phyloP scores from a whole-genome alignment of 2,888 invertebrate species.

The Chrysolina americana region DNA sequence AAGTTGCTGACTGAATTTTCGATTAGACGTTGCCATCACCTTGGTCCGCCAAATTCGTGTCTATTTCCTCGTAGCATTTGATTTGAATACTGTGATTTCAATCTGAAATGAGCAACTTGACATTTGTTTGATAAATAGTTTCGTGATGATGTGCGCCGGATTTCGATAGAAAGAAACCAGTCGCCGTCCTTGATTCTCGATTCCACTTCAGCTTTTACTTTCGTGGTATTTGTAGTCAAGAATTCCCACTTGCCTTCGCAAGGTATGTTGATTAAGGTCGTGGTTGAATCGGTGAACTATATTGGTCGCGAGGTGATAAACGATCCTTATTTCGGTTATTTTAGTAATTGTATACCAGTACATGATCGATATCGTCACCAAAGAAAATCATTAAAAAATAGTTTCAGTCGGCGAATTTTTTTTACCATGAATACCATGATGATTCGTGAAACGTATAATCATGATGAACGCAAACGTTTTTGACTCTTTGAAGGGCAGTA shows the following conservation, averaged over 20 bases:
- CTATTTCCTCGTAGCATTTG: not conserved
- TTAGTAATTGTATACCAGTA: too few species aligned
- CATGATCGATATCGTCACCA: too few species aligned
- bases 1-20: too few species aligned
- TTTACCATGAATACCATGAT: too few species aligned
- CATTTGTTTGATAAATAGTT: conserved; percentile 31
- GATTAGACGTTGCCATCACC: too few species aligned
- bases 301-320: not conserved
- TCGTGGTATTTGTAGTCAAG: conserved; percentile 37
- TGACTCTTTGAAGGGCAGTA: too few species aligned
- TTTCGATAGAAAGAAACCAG: conserved; percentile 34
- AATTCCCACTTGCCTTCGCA: conserved; percentile 38
- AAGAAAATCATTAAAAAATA: too few species aligned
- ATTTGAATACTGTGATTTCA: not conserved
- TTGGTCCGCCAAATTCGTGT: not conserved
- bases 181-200: conserved; percentile 44
- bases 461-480: too few species aligned
- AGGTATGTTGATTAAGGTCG: conserved; percentile 38
- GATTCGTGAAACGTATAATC: too few species aligned
- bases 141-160: conserved; percentile 31
- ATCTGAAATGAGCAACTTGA: conserved; percentile 10
- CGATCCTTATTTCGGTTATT: not conserved
- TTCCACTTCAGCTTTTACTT: conserved; percentile 47
- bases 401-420: too few species aligned
- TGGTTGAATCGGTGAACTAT: conserved; percentile 11